Evolutionary conservation across 2,888 invertebrate species (phyloP), one percentile per base, ranked within the genome.

Genomic region (Micoletzkya japonica): DNA sequence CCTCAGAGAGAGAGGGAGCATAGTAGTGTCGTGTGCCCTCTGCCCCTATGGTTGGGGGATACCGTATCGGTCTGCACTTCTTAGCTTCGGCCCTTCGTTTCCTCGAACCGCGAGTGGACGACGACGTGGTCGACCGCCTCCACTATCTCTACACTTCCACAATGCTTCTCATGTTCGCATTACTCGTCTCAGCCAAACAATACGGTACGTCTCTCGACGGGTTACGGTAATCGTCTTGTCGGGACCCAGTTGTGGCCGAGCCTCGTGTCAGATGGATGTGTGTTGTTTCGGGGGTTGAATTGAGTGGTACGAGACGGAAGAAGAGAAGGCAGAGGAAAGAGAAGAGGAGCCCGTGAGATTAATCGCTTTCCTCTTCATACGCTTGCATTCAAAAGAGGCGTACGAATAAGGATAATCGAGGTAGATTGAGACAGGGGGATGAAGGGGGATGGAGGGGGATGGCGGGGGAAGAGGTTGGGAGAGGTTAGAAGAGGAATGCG

Each of bases 121-220:
- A 85, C 76, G 82, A 85, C 66, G 78, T 82, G 59, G 82, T 85
- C 36, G 85, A 85, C 72, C 80, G 85, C 0, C 75, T 85, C 32
- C 82, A 84, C 71, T 85, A 84, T 72, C 76, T 85, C 63, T 85
- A 85, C 72, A 85, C 83, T 26, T 81, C 83, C n/a, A 84, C 83
- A 20, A 71, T 84, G 72, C 75, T 84, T 17, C 75, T 85, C 59
- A 85, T 85, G 82, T 85, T 88, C 79, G 86, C 88, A 69, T 85
- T 88, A 72, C 85, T 88, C 72, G 87, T 88, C 72, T 87, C 88
- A 70, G 87, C 88, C 61, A 87, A 87, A 76, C 87, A 88, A 79
- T 84, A 84, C 73, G 84, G 83, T 82, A 73, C n/a, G 61, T 61
- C 2, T 44, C 37, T 1, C 24, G 14, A 20, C 36, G 24, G 7